Evolutionary conservation across 2,888 invertebrate species (phyloP).

Genomic region (Furcula furcula): DNA sequence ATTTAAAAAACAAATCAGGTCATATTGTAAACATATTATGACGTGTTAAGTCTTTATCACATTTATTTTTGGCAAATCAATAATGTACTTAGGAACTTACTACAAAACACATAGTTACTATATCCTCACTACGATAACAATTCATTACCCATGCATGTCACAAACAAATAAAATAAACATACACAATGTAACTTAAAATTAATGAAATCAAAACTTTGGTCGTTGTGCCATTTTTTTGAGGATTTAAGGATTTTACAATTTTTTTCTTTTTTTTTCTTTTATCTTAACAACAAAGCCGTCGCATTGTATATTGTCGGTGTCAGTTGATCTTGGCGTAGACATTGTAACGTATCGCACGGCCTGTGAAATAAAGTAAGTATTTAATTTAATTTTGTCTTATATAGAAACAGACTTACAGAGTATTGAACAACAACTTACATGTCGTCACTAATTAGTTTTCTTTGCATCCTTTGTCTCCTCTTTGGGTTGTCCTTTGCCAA

Average conservation of each 20-base stretch:
- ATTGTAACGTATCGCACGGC: constrained; percentile 25
- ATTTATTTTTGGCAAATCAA: constrained; percentile 37
- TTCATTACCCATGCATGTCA: constrained; percentile 24
- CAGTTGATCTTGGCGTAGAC: constrained; percentile 56
- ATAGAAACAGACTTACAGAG: not conserved
- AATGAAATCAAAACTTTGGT: constrained; percentile 72
- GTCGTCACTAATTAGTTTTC: constrained; percentile 85
- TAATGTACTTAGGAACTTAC: constrained; percentile 38
- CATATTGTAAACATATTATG: no score
- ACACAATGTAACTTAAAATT: constrained; percentile 64
- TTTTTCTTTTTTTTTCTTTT: constrained; percentile 39
- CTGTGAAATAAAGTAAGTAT: constrained; percentile 47
- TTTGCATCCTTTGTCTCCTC: constrained; percentile 92
- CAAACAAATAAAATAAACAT: constrained; percentile 29
- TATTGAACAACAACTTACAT: constrained; percentile 16
- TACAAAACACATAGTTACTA: constrained; percentile 25
- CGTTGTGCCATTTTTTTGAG: constrained; percentile 80
- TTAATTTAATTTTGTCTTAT: not conserved
- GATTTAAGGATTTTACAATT: constrained; percentile 71
- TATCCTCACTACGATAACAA: constrained; percentile 16
- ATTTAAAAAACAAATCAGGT: no score
- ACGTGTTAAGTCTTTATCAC: constrained; percentile 22
- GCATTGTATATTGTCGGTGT: constrained; percentile 73
- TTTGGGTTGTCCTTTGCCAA: constrained; percentile 90
- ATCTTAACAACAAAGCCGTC: constrained; percentile 45